Evolutionary conservation across 2,113 vertebrate species (phyloP), one percentile per base, ranked within the genome.

Genomic region (Saguinus imperator): DNA sequence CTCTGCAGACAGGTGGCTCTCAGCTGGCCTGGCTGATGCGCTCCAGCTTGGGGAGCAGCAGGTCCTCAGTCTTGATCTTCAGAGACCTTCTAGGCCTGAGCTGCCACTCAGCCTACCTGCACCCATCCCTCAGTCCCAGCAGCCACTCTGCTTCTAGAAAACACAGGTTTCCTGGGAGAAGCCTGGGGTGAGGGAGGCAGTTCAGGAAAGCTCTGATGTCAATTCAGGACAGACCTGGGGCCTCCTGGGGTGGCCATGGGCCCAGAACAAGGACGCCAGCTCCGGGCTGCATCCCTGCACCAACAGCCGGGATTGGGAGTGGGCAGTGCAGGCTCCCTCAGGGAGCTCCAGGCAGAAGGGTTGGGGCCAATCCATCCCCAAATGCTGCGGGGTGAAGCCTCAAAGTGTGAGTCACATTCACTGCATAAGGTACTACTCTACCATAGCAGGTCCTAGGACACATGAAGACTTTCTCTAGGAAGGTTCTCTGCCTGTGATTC

Each of bases 91-190:
- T 52, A 55, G 83, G 29, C 70, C 27, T 40, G 58, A 80, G 32
- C 29, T 35, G 37, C 45, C 43, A 57, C 37, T 88, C 50, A 61
- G 93, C 75, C 89, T 58, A 20, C 84, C n/a, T 2, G 17, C 32
- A 89, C 14, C 27, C 45, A 76, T 91, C 92, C 95, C 91, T 57
- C 61, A 95, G 87, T 75, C 52, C 40, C 84, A 87, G 43, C 8
- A 72, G 84, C 82, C 89, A 55, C 82, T 43, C 29, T 52, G 79
- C 89, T 87, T 87, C 94, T 32, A 55, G 61, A 66, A 81, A n/a
- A 84, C 40, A 48, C 57, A 75, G 37, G 72, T 73, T 77, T 52
- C 85, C 55, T 9, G 23, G 83, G 43, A 9, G 7, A 85, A 82
- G 7, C 66, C 17, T 35, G 23, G 25, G 70, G 50, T 27, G 1